Base-by-base conservation (phyloP, 2,888 invertebrate species). In the Eustalomyia histrio region DNA sequence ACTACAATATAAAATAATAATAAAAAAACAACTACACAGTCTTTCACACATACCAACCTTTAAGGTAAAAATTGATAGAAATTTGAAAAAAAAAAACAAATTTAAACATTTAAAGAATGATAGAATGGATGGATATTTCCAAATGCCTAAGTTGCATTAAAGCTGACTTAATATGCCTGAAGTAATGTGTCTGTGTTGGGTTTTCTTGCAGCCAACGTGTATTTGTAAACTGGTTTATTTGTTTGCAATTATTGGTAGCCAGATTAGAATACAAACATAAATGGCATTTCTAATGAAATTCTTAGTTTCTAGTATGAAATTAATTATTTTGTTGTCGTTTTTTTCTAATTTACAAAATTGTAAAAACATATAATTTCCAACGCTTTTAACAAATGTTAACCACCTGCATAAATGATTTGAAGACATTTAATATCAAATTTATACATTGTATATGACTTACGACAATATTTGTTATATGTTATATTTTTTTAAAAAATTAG, bases 241-340 rank as follows among this genome's bases (percentile, higher is more conserved):
- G 35, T 3, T 53, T 6, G 21, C 43, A 10, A n/a, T 35, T 18
- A 39, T 67, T 75, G 50, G 63, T 68, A 68, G 57, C 33, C 57
- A 72, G 75, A 80, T 80, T 68, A 72, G 33, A 29, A 61, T 53
- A 80, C 7, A 29, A 29, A 76, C 76, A 80, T 73, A 58, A 73
- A 72, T 73, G 80, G 67, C 80, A 80, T 76, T 76, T 80, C 63
- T 76, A 80, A 80, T 80, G 65, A 76, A 80, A 72, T 76, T 80
- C 76, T 68, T 63, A 63, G 33, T 43, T 64, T 57, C 33, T 63
- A 39, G 33, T 53, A 53, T 64, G 17, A 64, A 76, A 64, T 76
- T 67, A 67, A 65, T 63, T 72, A 47, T 68, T 68, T 33, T 76
- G 72, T 76, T n/a, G 53, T 63, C 9, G 4, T 47, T 60, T 21